Base-by-base conservation (phyloP, 1,140 invertebrate species). In the Tigriopus japonicus region DNA sequence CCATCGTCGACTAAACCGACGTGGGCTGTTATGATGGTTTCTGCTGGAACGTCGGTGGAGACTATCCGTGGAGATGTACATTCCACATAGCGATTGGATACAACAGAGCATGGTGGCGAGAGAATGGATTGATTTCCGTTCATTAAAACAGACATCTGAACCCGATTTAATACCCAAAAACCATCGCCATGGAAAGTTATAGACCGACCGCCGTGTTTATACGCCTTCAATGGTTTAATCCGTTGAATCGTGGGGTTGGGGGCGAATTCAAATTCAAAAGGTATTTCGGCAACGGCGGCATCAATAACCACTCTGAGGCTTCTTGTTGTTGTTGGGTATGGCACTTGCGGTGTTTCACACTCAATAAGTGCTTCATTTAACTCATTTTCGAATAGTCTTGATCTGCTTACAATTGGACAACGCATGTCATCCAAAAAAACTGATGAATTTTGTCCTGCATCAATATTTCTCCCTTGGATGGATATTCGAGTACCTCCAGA, bases 1-100 rank as follows among this genome's bases (percentile, higher is more conserved):
- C 87, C 86, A 67, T 98, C 94, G 93, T 98, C 97, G 6, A 88
- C 77, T 71, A 98, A 96, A 14, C 86, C 90, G 60, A 58, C 41
- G 40, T 28, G 21, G 40, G 41, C 24, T 15, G 35, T 58, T 5
- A 28, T 58, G 14, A 40, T 42, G 2, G 21, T 9, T 5, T 58
- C 40, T 5, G 2, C 28, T 3, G 28, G 35, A 42, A 40, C 41
- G 14, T 58, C 21, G 35, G 13, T 42, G 17, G 14, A 6, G 68
- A 82, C 75, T 1, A 85, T 86, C 9, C 83, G 78, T 15, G 78
- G 68, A 15, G 73, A 68, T 66, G 86, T 82, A 65, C 55, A 58
- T 41, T 58, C 55, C 24, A 58, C 42, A 15, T 41, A 17, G 7
- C 54, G 23, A 12, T 41, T 58, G 6, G 21, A 41, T 1, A 58